Evolutionary conservation across 2,797 vertebrate species (phyloP).

Genomic region (Enteromius unitaeniatus): DNA sequence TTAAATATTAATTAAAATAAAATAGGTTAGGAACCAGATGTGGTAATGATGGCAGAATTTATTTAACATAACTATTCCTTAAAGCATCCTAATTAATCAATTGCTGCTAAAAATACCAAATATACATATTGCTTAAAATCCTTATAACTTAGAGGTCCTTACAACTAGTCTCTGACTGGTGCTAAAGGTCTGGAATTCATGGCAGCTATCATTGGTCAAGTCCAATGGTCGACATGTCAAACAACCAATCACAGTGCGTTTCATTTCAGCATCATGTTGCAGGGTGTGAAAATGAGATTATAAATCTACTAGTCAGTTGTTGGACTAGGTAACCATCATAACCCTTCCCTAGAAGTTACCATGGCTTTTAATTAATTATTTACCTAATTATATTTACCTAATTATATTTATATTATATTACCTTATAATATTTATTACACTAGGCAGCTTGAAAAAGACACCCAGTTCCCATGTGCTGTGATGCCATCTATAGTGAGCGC

Average conservation of each 20-base stretch:
- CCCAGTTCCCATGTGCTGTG: slow-evolving; percentile 66
- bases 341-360: not conserved
- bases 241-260: too few relatives aligned
- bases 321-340: slow-evolving; percentile 4
- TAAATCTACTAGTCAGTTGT: not conserved
- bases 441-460: slow-evolving; percentile 60
- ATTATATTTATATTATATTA: too few relatives aligned
- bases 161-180: not conserved
- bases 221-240: too few relatives aligned
- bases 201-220: too few relatives aligned
- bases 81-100: not conserved
- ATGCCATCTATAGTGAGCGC: slow-evolving; percentile 62
- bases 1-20: too few relatives aligned
- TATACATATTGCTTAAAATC: not conserved
- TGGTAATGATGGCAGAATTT: too few relatives aligned
- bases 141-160: not conserved
- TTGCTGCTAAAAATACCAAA: not conserved
- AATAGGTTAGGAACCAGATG: too few relatives aligned
- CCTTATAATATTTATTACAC: too few relatives aligned
- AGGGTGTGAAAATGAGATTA: too few relatives aligned
- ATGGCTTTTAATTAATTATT: not conserved
- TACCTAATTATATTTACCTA: too few relatives aligned
- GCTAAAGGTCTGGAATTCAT: too few relatives aligned
- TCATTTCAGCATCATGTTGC: too few relatives aligned
- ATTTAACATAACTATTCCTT: not conserved